Percentiles rank a stretch among this genome's conserved stretches.
Conservation (phyloP, 1,140 invertebrate species). For the Eupristina koningsbergeri region DNA sequence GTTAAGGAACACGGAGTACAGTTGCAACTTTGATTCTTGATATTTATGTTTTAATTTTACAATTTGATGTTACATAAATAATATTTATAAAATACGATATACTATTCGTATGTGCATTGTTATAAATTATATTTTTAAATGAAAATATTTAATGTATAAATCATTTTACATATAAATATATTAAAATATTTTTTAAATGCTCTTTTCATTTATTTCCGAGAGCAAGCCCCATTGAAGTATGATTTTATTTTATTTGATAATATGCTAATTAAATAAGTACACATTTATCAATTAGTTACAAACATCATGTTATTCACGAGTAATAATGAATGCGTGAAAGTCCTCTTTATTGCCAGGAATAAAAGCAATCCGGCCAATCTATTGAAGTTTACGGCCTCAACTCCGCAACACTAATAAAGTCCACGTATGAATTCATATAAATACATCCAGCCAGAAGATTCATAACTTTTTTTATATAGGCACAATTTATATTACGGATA, state of each 20-base stretch:
- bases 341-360: neutral
- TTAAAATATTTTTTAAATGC: too few relatives aligned
- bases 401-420: neutral
- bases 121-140: too few relatives aligned
- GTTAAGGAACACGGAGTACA: too few relatives aligned
- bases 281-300: neutral
- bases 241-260: neutral
- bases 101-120: too few relatives aligned
- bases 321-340: neutral
- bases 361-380: neutral
- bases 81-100: too few relatives aligned
- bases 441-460: neutral
- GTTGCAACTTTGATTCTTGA: too few relatives aligned
- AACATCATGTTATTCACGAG: neutral
- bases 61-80: too few relatives aligned
- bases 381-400: neutral
- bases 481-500: neutral
- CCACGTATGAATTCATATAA: neutral
- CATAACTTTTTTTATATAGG: conserved; percentile 4
- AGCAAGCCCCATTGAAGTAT: neutral
- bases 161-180: too few relatives aligned
- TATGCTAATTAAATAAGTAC: neutral
- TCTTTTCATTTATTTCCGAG: neutral
- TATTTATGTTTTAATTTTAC: too few relatives aligned
- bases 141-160: too few relatives aligned